phyloP scores from a whole-genome alignment of 2,797 vertebrate species.

The Acrocephalus scirpaceus region DNA sequence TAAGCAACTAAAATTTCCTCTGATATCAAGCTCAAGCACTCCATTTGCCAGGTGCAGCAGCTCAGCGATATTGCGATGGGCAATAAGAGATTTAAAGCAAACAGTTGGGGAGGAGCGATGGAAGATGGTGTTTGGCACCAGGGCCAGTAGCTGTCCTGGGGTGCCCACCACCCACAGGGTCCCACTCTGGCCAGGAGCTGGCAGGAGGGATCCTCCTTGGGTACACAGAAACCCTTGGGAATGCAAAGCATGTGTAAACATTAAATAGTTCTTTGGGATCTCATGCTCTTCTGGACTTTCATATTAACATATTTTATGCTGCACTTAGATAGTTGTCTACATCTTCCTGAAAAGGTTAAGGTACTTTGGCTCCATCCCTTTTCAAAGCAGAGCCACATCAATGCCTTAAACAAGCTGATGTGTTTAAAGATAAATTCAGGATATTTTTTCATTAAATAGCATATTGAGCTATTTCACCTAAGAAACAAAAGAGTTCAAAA shows the following conservation, averaged over 20 bases:
- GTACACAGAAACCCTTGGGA: background rate
- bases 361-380: background rate
- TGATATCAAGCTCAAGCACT: background rate
- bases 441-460: background rate
- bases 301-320: background rate
- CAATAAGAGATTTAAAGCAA: constrained; percentile 7
- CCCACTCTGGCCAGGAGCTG: background rate
- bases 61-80: background rate
- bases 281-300: background rate
- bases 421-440: constrained; percentile 15
- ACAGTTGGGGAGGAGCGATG: background rate
- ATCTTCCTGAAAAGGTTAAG: background rate
- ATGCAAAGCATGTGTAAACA: constrained; percentile 53
- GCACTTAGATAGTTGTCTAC: background rate
- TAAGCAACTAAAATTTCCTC: background rate
- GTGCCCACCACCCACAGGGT: background rate
- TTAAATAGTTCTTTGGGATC: constrained; percentile 13
- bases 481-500: background rate
- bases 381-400: background rate
- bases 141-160: background rate
- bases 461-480: background rate
- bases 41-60: background rate
- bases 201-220: constrained; percentile 8
- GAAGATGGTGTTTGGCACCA: background rate
- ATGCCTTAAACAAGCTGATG: background rate